Percentiles rank a stretch among this genome's conserved stretches.
Evolutionary conservation across 2,797 vertebrate genomes (phyloP).

Genomic region (Spinus pinus): DNA sequence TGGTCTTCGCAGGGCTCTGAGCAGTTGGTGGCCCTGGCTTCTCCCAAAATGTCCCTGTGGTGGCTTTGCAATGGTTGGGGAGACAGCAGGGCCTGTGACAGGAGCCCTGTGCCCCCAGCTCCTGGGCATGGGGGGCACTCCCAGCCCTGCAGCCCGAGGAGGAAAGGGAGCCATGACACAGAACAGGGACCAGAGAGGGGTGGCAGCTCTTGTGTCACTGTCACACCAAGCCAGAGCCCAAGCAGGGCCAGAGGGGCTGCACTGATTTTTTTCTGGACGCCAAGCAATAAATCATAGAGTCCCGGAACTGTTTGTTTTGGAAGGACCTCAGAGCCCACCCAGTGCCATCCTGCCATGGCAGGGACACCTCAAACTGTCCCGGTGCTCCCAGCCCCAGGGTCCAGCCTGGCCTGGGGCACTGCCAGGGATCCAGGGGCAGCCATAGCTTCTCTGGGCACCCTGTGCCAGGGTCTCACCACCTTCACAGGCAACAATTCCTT

Average conservation of each 20-base stretch:
- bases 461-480: fast-evolving
- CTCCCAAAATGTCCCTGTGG: fast-evolving
- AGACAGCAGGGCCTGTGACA: fast-evolving
- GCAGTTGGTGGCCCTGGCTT: neutral
- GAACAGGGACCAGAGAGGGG: neutral
- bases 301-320: neutral
- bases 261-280: neutral
- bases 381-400: neutral
- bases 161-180: neutral
- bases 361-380: fast-evolving
- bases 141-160: neutral
- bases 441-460: neutral
- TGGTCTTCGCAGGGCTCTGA: fast-evolving
- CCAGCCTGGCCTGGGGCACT: fast-evolving
- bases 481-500: neutral
- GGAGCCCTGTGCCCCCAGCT: fast-evolving
- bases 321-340: fast-evolving
- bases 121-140: fast-evolving
- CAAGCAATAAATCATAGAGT: neutral
- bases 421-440: neutral
- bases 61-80: fast-evolving
- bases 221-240: neutral
- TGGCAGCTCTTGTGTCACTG: neutral
- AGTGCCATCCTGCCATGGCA: fast-evolving
- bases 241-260: neutral